A percentile compares a stretch with the other conserved stretches of the same genome.
Conservation (phyloP, 1,140 invertebrate species). For the Xylocopa sonorina region DNA sequence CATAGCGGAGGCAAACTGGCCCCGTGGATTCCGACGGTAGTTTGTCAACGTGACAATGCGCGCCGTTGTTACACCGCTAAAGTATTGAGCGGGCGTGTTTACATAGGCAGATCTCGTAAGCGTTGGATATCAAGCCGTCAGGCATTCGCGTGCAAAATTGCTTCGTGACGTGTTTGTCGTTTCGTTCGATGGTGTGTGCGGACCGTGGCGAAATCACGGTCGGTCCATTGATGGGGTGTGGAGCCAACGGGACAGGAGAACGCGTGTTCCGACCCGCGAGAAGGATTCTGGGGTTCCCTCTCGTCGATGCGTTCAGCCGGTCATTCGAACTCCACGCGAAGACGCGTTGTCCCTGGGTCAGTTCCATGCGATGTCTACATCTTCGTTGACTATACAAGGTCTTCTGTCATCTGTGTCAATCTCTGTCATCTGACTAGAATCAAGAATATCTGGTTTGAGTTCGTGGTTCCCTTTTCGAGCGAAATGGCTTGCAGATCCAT, state of each 20-base stretch:
- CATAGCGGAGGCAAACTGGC: constrained; percentile 9
- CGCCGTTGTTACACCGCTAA: constrained; percentile 45
- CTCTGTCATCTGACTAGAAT: too few relatives aligned
- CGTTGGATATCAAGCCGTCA: constrained; percentile 61
- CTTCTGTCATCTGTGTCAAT: too few relatives aligned
- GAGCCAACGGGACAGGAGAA: not conserved
- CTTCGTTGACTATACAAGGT: not conserved
- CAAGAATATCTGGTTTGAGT: too few relatives aligned
- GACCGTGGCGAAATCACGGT: constrained; percentile 49
- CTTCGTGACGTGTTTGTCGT: constrained; percentile 65
- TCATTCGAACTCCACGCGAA: not conserved
- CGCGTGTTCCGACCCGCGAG: not conserved
- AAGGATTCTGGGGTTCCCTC: too few relatives aligned
- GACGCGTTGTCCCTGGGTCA: not conserved
- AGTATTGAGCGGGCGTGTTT: constrained; percentile 60
- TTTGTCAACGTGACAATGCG: constrained; percentile 52
- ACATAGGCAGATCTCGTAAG: constrained; percentile 63
- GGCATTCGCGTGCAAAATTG: constrained; percentile 61
- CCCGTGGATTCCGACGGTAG: constrained; percentile 20
- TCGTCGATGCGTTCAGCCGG: not conserved
- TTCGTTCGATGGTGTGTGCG: constrained; percentile 40
- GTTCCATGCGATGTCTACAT: not conserved
- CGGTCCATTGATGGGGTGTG: not conserved
- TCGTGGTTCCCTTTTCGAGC: too few relatives aligned
- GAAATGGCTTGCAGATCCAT: too few relatives aligned